Evolutionary conservation across 2,797 vertebrate genomes (phyloP).

Genomic region (Pseudocheirus occidentalis): DNA sequence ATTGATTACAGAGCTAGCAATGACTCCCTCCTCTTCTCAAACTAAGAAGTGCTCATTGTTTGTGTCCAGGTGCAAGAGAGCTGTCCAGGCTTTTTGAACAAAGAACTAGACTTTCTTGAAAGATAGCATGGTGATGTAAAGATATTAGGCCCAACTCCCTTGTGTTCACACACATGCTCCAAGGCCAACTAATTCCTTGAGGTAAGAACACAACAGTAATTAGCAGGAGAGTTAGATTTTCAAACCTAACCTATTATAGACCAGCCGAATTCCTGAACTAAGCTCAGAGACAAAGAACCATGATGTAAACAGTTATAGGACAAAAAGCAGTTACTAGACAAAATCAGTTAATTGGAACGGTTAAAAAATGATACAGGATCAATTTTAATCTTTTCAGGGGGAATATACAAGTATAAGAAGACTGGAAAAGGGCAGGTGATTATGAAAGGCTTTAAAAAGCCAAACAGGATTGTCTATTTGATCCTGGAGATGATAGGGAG

Average conservation of each 20-base stretch:
- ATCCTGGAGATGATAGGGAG: neutral
- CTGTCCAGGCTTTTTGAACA: neutral
- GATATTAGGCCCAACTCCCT: neutral
- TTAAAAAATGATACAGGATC: neutral
- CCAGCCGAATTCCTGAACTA: neutral
- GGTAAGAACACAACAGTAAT: neutral
- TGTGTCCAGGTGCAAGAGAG: neutral
- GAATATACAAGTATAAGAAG: neutral
- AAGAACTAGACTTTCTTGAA: neutral
- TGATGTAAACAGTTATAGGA: neutral
- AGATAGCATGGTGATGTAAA: neutral
- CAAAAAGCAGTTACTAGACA: neutral
- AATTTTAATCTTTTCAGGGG: neutral
- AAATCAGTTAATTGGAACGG: neutral
- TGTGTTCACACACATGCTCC: neutral
- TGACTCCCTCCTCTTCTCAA: neutral
- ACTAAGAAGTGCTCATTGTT: neutral
- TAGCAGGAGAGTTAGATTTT: neutral
- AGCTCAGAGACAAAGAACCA: neutral
- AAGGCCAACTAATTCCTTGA: neutral
- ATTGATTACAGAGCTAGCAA: neutral
- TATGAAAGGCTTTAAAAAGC: neutral
- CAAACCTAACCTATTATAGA: neutral
- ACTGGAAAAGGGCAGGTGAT: neutral
- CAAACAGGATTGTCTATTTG: neutral